Evolutionary conservation across 35 echinoderm and acorn worm genomes (phyloP).

Genomic region (Lytechinus pictus): DNA sequence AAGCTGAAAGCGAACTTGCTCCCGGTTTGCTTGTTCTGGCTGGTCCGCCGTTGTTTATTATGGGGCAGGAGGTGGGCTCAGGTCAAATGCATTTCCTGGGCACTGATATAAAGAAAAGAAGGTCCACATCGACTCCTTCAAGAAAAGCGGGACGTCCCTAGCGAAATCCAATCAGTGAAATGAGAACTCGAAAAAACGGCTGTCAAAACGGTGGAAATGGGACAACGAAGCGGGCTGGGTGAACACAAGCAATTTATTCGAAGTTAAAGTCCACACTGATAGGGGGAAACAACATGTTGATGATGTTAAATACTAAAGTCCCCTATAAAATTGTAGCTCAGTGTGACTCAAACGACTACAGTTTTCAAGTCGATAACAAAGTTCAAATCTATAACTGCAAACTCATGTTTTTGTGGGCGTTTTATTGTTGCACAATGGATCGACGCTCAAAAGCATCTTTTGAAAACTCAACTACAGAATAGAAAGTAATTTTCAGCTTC

Average conservation of each 20-base stretch:
- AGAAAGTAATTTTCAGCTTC: constrained; percentile 10
- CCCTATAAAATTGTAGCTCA: background rate
- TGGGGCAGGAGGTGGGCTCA: background rate
- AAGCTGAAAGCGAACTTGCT: background rate
- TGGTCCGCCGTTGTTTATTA: background rate
- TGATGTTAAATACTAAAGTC: background rate
- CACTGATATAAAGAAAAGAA: background rate
- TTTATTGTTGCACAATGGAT: background rate
- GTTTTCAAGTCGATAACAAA: background rate
- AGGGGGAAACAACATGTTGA: background rate
- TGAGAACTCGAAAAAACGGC: background rate
- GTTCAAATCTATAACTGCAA: background rate
- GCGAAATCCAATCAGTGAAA: constrained; percentile 2
- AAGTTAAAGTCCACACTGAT: background rate
- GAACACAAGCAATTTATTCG: background rate
- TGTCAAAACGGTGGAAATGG: background rate
- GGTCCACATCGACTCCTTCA: background rate
- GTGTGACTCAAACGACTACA: background rate
- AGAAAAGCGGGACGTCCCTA: background rate
- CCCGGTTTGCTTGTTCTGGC: background rate
- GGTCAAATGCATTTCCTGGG: constrained; percentile 9
- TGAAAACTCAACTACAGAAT: background rate
- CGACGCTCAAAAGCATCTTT: background rate
- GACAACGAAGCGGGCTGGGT: background rate
- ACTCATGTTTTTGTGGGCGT: background rate